These are phyloP conservation scores for Blennius ocellaris DNA, from an alignment of 2,113 vertebrate genomes.

Conservation along the genomic window DNA sequence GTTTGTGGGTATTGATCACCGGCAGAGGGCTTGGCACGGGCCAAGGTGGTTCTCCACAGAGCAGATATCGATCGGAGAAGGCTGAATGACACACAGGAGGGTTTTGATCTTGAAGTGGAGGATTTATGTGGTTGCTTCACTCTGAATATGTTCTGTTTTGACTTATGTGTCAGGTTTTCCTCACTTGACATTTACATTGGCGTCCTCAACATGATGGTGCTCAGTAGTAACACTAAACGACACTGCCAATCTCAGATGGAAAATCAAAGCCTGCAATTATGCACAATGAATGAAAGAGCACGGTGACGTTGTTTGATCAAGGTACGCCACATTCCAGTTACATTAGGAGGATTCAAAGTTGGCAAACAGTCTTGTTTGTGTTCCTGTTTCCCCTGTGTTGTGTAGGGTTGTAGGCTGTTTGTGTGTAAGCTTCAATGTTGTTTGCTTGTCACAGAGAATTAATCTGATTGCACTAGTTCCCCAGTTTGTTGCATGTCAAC, in stretches of 20 bases:
- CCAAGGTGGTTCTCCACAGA: slow-evolving; percentile 42
- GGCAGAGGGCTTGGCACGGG: slow-evolving; percentile 44
- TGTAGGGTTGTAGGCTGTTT: slow-evolving; percentile 5
- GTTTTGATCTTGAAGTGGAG: slow-evolving; percentile 15
- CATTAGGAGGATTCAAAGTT: slow-evolving; percentile 7
- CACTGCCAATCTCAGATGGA: neutral
- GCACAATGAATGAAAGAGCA: neutral
- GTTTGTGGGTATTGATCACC: slow-evolving; percentile 57
- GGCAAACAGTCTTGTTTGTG: neutral
- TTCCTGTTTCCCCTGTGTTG: neutral
- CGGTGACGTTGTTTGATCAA: slow-evolving; percentile 17
- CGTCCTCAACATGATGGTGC: neutral
- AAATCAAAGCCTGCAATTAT: neutral
- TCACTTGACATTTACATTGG: too few species aligned
- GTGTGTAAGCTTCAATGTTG: slow-evolving; percentile 43
- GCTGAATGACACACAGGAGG: slow-evolving; percentile 4
- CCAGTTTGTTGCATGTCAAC: slow-evolving; percentile 28
- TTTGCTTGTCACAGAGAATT: slow-evolving; percentile 44
- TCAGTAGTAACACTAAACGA: neutral
- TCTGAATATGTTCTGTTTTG: neutral
- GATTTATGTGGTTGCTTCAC: neutral
- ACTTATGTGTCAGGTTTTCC: neutral
- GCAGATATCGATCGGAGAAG: slow-evolving; percentile 52
- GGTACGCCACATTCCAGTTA: neutral
- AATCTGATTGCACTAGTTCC: slow-evolving; percentile 53